Percentiles rank a stretch among this genome's conserved stretches.
phyloP scores from a whole-genome alignment of 1,140 invertebrate species.

The Apis dorsata region DNA sequence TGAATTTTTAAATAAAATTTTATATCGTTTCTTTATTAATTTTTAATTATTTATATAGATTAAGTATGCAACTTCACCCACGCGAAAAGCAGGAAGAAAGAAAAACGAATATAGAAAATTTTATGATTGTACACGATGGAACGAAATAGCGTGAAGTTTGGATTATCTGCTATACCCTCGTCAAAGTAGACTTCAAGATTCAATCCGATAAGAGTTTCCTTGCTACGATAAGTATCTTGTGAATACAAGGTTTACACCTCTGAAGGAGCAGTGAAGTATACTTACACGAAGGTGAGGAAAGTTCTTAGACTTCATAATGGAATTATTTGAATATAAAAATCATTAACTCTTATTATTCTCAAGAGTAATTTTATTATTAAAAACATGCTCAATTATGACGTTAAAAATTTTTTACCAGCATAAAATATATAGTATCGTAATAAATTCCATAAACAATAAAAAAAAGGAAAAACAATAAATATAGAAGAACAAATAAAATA shows the following conservation, averaged over 20 bases:
- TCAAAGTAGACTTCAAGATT: slow-evolving; percentile 37
- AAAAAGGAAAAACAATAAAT: no score
- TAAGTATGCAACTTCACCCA: background rate
- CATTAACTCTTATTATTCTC: no score
- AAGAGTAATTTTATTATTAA: no score
- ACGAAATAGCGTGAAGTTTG: slow-evolving; percentile 41
- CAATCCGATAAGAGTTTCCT: slow-evolving; percentile 37
- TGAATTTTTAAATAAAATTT: no score
- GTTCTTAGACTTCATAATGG: background rate
- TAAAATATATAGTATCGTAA: no score
- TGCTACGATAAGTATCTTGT: slow-evolving; percentile 33
- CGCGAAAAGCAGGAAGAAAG: slow-evolving; percentile 2
- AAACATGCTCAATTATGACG: no score
- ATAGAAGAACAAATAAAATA: no score
- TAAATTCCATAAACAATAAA: no score
- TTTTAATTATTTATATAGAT: background rate
- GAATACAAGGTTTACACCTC: slow-evolving; percentile 22
- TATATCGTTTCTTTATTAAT: background rate
- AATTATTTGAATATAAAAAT: background rate
- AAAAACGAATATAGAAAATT: slow-evolving; percentile 9
- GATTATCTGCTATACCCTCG: slow-evolving; percentile 47
- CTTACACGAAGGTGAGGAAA: background rate
- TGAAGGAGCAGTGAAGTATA: background rate
- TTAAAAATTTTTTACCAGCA: background rate
- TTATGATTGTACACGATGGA: slow-evolving; percentile 11